phyloP scores from a whole-genome alignment of 2,113 vertebrate genomes.

The Toxotes chatareus region DNA sequence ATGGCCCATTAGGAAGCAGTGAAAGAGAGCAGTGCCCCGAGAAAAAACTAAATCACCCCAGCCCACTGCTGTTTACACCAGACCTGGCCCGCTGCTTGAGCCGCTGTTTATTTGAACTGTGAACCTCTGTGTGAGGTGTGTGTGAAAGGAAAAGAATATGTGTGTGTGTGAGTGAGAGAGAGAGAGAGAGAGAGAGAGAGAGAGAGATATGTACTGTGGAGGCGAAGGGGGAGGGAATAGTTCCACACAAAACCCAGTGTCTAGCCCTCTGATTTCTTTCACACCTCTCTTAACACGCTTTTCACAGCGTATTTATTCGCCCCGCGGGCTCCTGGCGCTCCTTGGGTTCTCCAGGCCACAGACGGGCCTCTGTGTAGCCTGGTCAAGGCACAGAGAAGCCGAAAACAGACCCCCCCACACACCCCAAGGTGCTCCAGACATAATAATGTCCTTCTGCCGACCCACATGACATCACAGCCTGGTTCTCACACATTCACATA shows the following conservation, averaged over 20 bases:
- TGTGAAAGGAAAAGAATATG: constrained; percentile 65
- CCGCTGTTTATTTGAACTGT: constrained; percentile 84
- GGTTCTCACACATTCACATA: constrained; percentile 28
- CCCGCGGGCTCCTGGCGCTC: constrained; percentile 67
- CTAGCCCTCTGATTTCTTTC: constrained; percentile 68
- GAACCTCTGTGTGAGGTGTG: constrained; percentile 72
- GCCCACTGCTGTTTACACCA: constrained; percentile 68
- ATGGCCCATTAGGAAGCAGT: constrained; percentile 67
- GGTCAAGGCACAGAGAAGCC: constrained; percentile 27
- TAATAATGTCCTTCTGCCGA: constrained; percentile 70
- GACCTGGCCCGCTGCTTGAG: constrained; percentile 45
- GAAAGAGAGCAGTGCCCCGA: constrained; percentile 63
- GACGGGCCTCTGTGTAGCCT: constrained; percentile 75
- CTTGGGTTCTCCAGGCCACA: constrained; percentile 70
- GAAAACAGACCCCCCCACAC: constrained; percentile 60
- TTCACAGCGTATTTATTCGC: constrained; percentile 76
- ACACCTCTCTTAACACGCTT: constrained; percentile 73
- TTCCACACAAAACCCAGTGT: constrained; percentile 76
- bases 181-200: constrained; percentile 14
- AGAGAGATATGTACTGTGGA: constrained; percentile 12
- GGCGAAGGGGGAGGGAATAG: constrained; percentile 37
- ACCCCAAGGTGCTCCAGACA: constrained; percentile 66
- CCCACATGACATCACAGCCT: constrained; percentile 64
- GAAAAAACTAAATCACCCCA: constrained; percentile 64
- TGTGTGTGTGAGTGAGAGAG: constrained; percentile 37